Evolutionary conservation across 2,888 invertebrate species (phyloP).

Genomic region (Unio pictorum): DNA sequence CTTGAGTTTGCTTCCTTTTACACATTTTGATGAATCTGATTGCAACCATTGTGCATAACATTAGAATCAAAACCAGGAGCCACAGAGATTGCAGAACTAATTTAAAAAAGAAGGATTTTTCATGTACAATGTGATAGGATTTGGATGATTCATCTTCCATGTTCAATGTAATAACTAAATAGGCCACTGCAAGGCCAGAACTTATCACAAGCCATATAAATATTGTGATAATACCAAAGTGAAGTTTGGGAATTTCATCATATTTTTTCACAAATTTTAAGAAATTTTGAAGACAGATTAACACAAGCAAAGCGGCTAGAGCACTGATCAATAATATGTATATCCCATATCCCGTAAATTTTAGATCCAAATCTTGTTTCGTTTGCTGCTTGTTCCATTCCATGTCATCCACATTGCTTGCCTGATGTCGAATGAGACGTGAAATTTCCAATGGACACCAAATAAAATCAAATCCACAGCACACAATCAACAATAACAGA

Average conservation of each 20-base stretch:
- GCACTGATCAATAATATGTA: slow-evolving; percentile 50
- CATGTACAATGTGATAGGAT: slow-evolving; percentile 39
- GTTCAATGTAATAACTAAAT: slow-evolving; percentile 37
- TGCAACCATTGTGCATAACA: slow-evolving; percentile 25
- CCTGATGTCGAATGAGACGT: slow-evolving; percentile 49
- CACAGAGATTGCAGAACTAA: slow-evolving; percentile 37
- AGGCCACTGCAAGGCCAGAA: slow-evolving; percentile 33
- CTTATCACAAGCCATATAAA: slow-evolving; percentile 29
- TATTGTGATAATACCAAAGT: slow-evolving; percentile 27
- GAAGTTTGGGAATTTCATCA: slow-evolving; percentile 32
- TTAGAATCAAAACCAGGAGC: slow-evolving; percentile 29
- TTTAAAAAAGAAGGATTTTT: slow-evolving; percentile 41
- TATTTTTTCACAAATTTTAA: slow-evolving; percentile 31
- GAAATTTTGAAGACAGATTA: slow-evolving; percentile 43
- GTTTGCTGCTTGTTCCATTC: slow-evolving; percentile 11
- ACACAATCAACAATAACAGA: slow-evolving; percentile 45
- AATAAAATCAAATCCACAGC: slow-evolving; percentile 50
- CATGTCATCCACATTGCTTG: slow-evolving; percentile 28
- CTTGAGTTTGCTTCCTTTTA: slow-evolving; percentile 19
- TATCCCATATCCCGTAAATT: slow-evolving; percentile 45
- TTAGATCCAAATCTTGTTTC: slow-evolving; percentile 25
- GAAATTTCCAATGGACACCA: slow-evolving; percentile 60
- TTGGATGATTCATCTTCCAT: slow-evolving; percentile 14
- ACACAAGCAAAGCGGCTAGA: slow-evolving; percentile 40
- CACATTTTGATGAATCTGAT: slow-evolving; percentile 20